These are phyloP conservation scores for Uromys caudimaculatus DNA, from an alignment of 2,797 vertebrate species.

Conservation along the genomic window DNA sequence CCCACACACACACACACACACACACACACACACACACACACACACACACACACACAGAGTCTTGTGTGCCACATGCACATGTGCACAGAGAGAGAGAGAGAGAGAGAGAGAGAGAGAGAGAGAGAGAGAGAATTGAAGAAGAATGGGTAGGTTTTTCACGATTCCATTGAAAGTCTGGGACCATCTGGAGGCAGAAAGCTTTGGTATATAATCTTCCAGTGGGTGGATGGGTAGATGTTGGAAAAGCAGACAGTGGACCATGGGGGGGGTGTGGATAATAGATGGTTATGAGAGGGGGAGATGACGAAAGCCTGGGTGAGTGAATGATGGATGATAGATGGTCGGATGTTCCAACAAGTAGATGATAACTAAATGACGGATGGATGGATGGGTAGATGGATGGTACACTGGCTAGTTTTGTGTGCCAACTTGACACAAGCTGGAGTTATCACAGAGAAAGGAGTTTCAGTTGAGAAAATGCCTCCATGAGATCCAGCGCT, in stretches of 20 bases:
- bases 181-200: rapidly evolving
- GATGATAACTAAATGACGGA: background rate
- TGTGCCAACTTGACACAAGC: too few relatives aligned
- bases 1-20: background rate
- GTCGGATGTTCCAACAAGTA: too few relatives aligned
- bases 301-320: background rate
- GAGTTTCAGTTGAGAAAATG: too few relatives aligned
- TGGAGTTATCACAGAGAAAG: too few relatives aligned
- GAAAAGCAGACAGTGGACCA: background rate
- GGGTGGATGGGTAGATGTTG: background rate
- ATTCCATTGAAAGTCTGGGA: background rate
- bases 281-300: background rate
- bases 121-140: background rate
- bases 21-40: background rate
- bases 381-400: background rate
- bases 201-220: too few relatives aligned
- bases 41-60: background rate
- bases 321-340: background rate
- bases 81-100: background rate
- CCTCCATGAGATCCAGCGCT: too few relatives aligned
- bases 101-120: background rate
- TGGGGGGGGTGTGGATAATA: too few relatives aligned
- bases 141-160: background rate
- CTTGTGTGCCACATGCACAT: too few relatives aligned
- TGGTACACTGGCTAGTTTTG: too few relatives aligned